A percentile compares a stretch with the other conserved stretches of the same genome.
phyloP scores from a whole-genome alignment of 1,140 invertebrate species.

The Globodera rostochiensis region DNA sequence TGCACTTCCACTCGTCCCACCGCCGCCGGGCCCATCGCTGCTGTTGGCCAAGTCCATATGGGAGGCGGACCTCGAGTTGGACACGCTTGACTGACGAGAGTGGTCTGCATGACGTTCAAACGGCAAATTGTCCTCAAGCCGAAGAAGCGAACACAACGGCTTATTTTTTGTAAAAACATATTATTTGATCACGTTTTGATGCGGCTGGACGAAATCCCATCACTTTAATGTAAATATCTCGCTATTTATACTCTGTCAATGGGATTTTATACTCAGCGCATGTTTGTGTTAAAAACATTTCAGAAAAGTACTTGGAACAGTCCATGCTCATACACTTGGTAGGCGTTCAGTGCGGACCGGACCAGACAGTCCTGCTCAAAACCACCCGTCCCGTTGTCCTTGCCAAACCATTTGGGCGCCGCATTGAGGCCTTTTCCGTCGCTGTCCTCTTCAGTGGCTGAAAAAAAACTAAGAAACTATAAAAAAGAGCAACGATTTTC shows the following conservation, averaged over 20 bases:
- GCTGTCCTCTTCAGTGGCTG: background rate
- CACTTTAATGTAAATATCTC: too few relatives aligned
- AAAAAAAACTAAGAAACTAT: background rate
- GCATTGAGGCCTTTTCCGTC: background rate
- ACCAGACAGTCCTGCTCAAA: conserved; percentile 54
- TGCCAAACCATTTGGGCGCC: conserved; percentile 14
- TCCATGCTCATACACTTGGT: conserved; percentile 51
- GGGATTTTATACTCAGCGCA: too few relatives aligned
- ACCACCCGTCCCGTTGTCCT: conserved; percentile 49
- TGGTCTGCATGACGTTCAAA: conserved; percentile 41
- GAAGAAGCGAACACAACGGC: conserved; percentile 49
- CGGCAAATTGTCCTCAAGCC: conserved; percentile 48
- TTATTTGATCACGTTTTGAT: conserved; percentile 9
- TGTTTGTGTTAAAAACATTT: background rate
- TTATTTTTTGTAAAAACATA: conserved; percentile 15
- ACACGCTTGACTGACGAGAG: conserved; percentile 38
- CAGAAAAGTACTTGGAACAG: conserved; percentile 47
- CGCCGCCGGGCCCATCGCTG: background rate
- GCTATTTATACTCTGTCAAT: too few relatives aligned
- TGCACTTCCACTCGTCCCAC: conserved; percentile 16
- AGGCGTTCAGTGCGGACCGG: conserved; percentile 52
- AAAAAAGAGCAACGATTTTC: too few relatives aligned
- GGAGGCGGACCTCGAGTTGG: conserved; percentile 50
- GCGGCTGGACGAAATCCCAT: too few relatives aligned
- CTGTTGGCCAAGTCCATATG: conserved; percentile 50